Base-by-base conservation (phyloP, 2,888 invertebrate species). In the Phalera bucephala region DNA sequence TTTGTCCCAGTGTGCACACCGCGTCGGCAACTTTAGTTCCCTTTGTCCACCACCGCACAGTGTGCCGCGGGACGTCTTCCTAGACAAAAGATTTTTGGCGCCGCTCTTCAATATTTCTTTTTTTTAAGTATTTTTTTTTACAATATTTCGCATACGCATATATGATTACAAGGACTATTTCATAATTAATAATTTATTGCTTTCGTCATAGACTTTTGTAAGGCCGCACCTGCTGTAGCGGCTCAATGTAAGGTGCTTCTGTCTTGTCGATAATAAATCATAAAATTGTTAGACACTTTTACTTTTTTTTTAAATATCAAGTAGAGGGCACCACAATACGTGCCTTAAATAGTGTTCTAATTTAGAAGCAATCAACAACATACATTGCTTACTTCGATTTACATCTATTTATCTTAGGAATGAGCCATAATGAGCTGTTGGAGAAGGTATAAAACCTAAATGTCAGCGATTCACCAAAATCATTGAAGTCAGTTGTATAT, bases 161-260 rank as follows among this genome's bases (percentile, higher is more conserved):
- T 64, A 53, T 58, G 69, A 69, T 80, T 71, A 75, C 76, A 73
- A 73, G 71, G 71, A 69, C 64, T 80, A 81, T 86, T 81, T 87
- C 83, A 88, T 86, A 88, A 88, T 89, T 84, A 85, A 84, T 88
- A 86, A 88, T 88, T 85, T 88, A 88, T 88, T 67, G 80, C 72
- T 81, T 79, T 86, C 80, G 73, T 72, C 80, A 70, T 68, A 67
- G 64, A 45, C 42, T 72, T 80, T 84, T 83, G 80, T 73, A 38
- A 40, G 35, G 50, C 72, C 72, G 80, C 87, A 83, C 82, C 83
- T 85, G 84, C 58, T 36, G 10, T 30, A 32, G 26, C 67, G 46
- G 39, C 45, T 55, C 51, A 52, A 52, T 50, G 76, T 77, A 83
- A 84, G 82, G 80, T 85, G 87, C 87, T 83, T 78, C 85, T 85